These are phyloP conservation scores for Catostomus latipinnis DNA, from an alignment of 2,797 vertebrate species.

Conservation along the genomic window DNA sequence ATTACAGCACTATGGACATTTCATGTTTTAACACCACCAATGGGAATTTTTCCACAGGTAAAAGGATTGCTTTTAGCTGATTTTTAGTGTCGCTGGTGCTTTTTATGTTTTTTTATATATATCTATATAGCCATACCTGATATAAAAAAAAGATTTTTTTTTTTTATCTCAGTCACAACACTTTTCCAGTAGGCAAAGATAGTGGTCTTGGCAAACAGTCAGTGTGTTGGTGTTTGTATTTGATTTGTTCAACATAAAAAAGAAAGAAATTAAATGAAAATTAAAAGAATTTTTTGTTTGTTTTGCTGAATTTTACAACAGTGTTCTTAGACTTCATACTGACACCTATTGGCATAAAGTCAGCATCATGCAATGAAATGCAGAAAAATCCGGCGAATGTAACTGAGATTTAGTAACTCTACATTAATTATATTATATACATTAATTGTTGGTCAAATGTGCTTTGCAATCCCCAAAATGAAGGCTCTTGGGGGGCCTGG, in stretches of 20 bases:
- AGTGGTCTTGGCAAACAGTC: neutral
- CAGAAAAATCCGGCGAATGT: too few species aligned
- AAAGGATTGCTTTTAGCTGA: slow-evolving; percentile 54
- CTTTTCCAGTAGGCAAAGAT: neutral
- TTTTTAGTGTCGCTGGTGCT: slow-evolving; percentile 5
- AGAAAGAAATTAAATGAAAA: neutral
- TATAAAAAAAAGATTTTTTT: neutral
- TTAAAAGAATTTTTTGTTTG: neutral
- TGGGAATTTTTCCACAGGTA: slow-evolving; percentile 65
- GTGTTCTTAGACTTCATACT: too few species aligned
- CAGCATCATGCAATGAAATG: too few species aligned
- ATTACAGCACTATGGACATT: slow-evolving; percentile 74
- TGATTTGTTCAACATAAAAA: neutral
- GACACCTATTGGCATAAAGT: too few species aligned
- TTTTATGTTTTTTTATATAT: slow-evolving; percentile 23
- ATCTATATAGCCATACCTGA: neutral
- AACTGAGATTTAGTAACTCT: neutral
- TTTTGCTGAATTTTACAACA: neutral
- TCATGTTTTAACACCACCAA: slow-evolving; percentile 64
- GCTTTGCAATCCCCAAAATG: neutral
- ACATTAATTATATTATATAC: neutral
- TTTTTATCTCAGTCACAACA: neutral
- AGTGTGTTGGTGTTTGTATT: neutral
- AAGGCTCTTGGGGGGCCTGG: neutral
- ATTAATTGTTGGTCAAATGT: neutral